Conservation (phyloP, 2,113 vertebrate species). For the Corythoichthys haematopterus region DNA sequence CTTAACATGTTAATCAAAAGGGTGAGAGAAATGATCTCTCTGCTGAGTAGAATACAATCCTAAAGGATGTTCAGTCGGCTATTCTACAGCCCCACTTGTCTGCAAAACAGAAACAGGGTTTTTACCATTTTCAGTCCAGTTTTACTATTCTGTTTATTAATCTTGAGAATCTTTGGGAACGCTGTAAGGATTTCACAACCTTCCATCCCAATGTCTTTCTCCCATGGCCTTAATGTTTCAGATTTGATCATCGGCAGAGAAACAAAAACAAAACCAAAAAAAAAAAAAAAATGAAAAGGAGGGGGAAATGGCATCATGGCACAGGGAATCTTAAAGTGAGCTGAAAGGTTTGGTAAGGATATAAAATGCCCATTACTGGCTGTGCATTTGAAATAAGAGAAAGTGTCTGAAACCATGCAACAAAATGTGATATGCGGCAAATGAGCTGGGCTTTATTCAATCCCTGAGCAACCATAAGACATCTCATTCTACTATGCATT, state of each 20-base stretch:
- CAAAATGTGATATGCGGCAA: constrained; percentile 64
- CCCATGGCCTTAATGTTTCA: constrained; percentile 67
- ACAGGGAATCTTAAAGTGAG: constrained; percentile 56
- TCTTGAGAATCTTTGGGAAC: constrained; percentile 53
- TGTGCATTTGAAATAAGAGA: constrained; percentile 58
- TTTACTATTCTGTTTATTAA: constrained; percentile 69
- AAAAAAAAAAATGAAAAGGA: constrained; percentile 48
- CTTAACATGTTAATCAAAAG: background rate
- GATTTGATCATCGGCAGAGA: constrained; percentile 62
- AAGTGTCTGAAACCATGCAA: constrained; percentile 58
- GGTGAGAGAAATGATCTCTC: background rate
- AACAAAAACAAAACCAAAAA: constrained; percentile 49
- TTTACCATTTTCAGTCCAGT: constrained; percentile 56
- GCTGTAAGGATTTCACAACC: constrained; percentile 63
- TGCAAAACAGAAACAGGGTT: constrained; percentile 43
- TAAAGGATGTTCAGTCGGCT: constrained; percentile 32
- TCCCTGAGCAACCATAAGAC: constrained; percentile 59
- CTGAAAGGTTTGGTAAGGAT: constrained; percentile 59
- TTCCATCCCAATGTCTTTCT: constrained; percentile 54
- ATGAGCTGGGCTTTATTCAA: constrained; percentile 66
- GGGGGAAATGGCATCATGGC: constrained; percentile 42
- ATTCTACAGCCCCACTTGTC: constrained; percentile 43
- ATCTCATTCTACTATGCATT: constrained; percentile 44
- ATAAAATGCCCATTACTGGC: constrained; percentile 54
- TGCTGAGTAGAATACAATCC: constrained; percentile 41